Evolutionary conservation across 2,113 vertebrate species (phyloP).

Genomic region (Prunella himalayana): DNA sequence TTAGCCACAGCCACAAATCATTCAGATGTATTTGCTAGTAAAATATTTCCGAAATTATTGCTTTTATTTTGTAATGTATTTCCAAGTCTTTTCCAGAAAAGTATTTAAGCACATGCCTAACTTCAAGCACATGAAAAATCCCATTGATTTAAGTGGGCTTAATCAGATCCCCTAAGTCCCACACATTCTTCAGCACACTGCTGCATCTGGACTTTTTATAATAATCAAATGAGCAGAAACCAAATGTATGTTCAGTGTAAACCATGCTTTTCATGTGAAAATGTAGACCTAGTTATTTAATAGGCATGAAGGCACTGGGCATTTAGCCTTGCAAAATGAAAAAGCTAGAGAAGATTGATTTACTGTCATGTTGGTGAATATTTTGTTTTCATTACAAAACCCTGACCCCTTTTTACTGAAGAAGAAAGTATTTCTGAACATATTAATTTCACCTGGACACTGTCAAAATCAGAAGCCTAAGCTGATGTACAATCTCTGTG

Average conservation of each 20-base stretch:
- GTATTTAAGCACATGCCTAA: neutral
- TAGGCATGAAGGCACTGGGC: neutral
- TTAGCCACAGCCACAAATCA: conserved; percentile 8
- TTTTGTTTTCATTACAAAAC: neutral
- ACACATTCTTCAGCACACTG: neutral
- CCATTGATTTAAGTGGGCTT: neutral
- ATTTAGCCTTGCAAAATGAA: neutral
- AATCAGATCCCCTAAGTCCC: neutral
- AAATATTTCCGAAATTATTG: conserved; percentile 37
- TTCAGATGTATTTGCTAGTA: neutral
- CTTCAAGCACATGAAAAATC: neutral
- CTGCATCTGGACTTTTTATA: neutral
- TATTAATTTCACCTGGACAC: neutral
- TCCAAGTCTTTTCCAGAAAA: neutral
- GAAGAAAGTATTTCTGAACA: neutral
- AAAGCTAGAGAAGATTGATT: neutral
- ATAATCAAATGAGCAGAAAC: neutral
- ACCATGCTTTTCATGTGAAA: neutral
- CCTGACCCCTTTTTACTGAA: neutral
- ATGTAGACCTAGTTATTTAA: neutral
- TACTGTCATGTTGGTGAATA: neutral
- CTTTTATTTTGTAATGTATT: conserved; percentile 3
- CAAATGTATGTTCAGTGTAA: neutral
- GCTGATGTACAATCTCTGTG: neutral
- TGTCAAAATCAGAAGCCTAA: neutral